A percentile compares a stretch with the other conserved stretches of the same genome.
phyloP scores from a whole-genome alignment of 2,888 invertebrate species.

The Scrobipalpa costella region DNA sequence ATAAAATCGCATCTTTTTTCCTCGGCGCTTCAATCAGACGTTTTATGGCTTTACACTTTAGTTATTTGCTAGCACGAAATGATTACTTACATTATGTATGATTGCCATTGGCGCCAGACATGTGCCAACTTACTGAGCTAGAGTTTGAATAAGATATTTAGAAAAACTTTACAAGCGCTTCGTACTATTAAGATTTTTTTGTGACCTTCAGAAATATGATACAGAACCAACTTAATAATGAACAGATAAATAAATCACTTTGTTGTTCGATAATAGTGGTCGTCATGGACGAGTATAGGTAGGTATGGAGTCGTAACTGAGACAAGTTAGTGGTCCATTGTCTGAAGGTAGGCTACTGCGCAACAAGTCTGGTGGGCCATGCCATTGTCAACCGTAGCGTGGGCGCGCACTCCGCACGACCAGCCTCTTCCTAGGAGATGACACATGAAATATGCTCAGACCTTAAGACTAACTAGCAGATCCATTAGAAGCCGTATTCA shows the following conservation, averaged over 20 bases:
- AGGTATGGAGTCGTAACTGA: constrained; percentile 48
- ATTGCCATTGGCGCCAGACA: constrained; percentile 58
- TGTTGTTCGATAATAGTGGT: constrained; percentile 48
- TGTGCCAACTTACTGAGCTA: neutral
- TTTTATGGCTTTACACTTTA: constrained; percentile 53
- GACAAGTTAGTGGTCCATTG: constrained; percentile 63
- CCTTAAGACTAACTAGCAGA: constrained; percentile 18
- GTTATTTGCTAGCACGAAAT: constrained; percentile 51
- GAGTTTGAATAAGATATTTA: constrained; percentile 30
- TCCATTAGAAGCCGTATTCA: constrained; percentile 7
- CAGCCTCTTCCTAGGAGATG: constrained; percentile 35
- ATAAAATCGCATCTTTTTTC: constrained; percentile 30
- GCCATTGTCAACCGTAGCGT: constrained; percentile 56
- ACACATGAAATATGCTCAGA: constrained; percentile 36
- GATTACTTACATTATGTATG: constrained; percentile 31
- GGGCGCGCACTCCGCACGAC: constrained; percentile 52
- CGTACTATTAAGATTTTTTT: constrained; percentile 35
- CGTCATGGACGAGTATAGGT: constrained; percentile 43
- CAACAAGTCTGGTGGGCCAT: constrained; percentile 56
- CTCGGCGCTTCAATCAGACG: constrained; percentile 50
- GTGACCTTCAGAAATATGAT: constrained; percentile 45
- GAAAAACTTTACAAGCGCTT: constrained; percentile 21
- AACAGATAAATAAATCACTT: constrained; percentile 56
- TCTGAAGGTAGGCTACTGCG: constrained; percentile 67
- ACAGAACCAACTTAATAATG: constrained; percentile 37